Conservation (phyloP, 92 coral and sea anemone genomes). For the Epizoanthus illoricatus region DNA sequence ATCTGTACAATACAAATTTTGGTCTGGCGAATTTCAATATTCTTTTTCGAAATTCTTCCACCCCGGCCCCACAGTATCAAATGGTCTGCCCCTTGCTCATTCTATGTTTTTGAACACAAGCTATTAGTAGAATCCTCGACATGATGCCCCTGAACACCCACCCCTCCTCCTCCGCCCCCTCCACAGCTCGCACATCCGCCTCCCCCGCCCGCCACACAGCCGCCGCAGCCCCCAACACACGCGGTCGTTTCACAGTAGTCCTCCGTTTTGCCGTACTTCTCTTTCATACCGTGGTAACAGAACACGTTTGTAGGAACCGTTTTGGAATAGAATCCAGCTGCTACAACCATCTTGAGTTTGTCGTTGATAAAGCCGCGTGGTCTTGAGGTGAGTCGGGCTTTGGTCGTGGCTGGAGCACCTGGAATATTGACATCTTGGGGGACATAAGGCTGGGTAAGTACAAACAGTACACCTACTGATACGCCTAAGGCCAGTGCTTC, state of each 20-base stretch:
- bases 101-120: too few relatives aligned
- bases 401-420: conserved; percentile 38
- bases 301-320: conserved; percentile 28
- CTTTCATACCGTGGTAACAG: conserved; percentile 19
- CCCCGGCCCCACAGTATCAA: too few relatives aligned
- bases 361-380: conserved; percentile 35
- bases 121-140: too few relatives aligned
- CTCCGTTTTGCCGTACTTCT: conserved; percentile 25
- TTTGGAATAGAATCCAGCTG: conserved; percentile 38
- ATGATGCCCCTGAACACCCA: background rate
- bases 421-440: conserved; percentile 4
- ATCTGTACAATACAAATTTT: too few relatives aligned
- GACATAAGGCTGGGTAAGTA: conserved; percentile 25
- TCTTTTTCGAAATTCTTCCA: too few relatives aligned
- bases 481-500: conserved; percentile 29
- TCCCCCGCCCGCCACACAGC: conserved; percentile 20
- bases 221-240: conserved; percentile 32
- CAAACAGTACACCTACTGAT: conserved; percentile 27
- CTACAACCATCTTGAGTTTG: conserved; percentile 28
- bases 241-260: conserved; percentile 23
- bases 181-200: background rate
- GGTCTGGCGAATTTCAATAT: too few relatives aligned
- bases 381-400: conserved; percentile 12
- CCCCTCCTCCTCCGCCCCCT: background rate
- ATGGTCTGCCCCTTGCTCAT: too few relatives aligned